A percentile compares a stretch with the other conserved stretches of the same genome.
Evolutionary conservation across 2,888 invertebrate species (phyloP).

Genomic region (Drosophila macrospina): DNA sequence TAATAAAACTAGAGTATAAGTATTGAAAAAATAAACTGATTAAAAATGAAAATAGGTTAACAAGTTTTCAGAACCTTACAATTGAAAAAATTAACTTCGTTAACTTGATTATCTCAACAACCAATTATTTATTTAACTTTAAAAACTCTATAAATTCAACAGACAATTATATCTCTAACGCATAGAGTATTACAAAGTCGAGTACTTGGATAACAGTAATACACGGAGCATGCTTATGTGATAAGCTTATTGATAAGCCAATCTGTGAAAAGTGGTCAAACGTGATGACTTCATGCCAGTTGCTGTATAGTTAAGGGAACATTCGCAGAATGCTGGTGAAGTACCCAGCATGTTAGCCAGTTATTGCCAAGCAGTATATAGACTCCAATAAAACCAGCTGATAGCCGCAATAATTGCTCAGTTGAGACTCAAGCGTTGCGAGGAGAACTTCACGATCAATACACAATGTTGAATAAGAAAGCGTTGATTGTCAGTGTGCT

Average conservation of each 20-base stretch:
- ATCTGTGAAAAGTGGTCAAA: neutral
- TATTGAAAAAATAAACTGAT: too few species aligned
- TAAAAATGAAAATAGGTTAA: too few species aligned
- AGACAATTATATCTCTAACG: neutral
- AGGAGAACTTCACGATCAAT: neutral
- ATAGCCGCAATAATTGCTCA: slow-evolving; percentile 19
- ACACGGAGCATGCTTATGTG: neutral
- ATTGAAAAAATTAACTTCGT: too few species aligned
- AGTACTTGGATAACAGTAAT: too few species aligned
- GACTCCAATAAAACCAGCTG: neutral
- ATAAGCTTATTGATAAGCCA: slow-evolving; percentile 7
- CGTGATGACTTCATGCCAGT: neutral
- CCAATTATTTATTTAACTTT: too few species aligned
- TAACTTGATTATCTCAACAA: too few species aligned
- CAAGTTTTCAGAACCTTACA: too few species aligned
- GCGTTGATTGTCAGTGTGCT: slow-evolving; percentile 35
- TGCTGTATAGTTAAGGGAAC: neutral
- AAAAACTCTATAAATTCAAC: too few species aligned
- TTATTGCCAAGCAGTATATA: neutral
- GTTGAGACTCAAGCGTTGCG: slow-evolving; percentile 17
- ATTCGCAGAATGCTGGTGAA: slow-evolving; percentile 1
- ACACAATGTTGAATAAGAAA: slow-evolving; percentile 53
- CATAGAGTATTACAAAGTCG: slow-evolving; percentile 3
- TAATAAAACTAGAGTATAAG: too few species aligned
- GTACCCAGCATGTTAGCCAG: neutral